Evolutionary conservation across 2,113 vertebrate species (phyloP).

Genomic region (Pterocles orientalis): DNA sequence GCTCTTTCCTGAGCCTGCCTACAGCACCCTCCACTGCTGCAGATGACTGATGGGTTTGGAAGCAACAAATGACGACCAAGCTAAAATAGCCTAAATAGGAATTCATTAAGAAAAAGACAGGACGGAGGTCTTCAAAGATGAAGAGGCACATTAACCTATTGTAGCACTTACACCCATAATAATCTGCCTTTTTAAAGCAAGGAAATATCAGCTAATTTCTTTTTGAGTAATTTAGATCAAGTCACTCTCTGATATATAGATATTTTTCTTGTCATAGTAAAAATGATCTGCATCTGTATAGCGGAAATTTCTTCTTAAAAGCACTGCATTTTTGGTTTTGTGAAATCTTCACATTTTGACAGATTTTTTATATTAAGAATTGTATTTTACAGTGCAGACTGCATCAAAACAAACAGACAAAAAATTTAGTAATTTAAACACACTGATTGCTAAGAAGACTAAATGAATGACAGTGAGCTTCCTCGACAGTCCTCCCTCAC

Average conservation of each 20-base stretch:
- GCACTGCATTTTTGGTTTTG: background rate
- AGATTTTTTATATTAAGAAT: background rate
- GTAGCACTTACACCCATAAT: background rate
- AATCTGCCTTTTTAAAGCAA: constrained; percentile 11
- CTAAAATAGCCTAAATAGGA: background rate
- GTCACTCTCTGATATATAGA: background rate
- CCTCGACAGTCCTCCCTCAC: background rate
- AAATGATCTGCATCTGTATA: background rate
- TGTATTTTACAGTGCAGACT: background rate
- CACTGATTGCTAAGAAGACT: background rate
- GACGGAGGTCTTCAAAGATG: background rate
- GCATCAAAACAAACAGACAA: background rate
- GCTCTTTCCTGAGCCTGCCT: background rate
- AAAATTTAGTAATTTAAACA: background rate
- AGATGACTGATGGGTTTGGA: background rate
- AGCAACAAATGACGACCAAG: constrained; percentile 14
- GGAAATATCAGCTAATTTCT: constrained; percentile 33
- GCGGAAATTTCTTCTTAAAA: background rate
- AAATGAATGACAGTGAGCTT: background rate
- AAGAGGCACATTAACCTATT: background rate
- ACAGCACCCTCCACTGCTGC: background rate
- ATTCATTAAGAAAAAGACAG: constrained; percentile 29
- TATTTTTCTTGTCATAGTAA: background rate
- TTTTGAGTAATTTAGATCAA: constrained; percentile 16
- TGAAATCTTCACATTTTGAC: background rate